phyloP scores from a whole-genome alignment of 2,113 vertebrate genomes.

The Scophthalmus maximus region DNA sequence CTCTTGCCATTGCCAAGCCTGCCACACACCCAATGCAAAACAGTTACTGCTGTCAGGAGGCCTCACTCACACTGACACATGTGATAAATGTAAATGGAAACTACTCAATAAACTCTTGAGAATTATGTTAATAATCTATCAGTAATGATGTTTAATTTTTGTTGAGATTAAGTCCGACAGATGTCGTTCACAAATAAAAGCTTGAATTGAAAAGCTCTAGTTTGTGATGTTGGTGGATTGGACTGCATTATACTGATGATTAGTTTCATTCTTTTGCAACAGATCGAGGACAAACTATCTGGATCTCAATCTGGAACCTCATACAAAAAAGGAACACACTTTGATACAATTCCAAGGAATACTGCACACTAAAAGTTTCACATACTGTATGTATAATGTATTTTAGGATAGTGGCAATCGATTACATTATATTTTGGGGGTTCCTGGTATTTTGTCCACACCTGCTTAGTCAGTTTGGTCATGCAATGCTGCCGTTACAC shows the following conservation, averaged over 20 bases:
- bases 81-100: not conserved
- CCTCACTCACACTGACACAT: not conserved
- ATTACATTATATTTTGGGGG: not conserved
- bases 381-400: not conserved
- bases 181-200: no score
- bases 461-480: not conserved
- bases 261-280: no score
- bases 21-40: constrained; percentile 2
- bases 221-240: no score
- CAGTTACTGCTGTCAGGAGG: not conserved
- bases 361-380: not conserved
- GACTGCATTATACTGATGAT: no score
- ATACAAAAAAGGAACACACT: not conserved
- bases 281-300: no score
- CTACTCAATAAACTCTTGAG: not conserved
- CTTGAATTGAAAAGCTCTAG: no score
- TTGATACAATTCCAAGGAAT: not conserved
- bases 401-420: not conserved
- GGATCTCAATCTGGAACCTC: not conserved
- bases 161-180: no score
- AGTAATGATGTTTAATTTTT: no score
- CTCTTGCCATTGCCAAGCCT: constrained; percentile 4
- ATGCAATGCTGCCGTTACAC: not conserved
- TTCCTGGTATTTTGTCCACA: not conserved
- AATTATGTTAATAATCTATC: not conserved